These are phyloP conservation scores for Metallyticus violacea DNA, from an alignment of 2,888 invertebrate genomes.

Conservation along the genomic window DNA sequence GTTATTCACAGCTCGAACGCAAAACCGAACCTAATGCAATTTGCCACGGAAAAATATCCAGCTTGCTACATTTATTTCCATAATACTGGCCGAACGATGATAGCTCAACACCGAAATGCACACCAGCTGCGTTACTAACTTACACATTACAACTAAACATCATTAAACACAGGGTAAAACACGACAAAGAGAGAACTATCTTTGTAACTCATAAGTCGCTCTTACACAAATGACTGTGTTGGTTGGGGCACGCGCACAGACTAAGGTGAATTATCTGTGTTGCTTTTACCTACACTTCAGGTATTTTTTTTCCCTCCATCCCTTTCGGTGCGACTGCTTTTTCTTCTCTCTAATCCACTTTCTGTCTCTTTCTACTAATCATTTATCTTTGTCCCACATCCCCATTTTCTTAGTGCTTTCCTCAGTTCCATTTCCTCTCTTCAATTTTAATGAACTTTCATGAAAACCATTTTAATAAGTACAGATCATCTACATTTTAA, in stretches of 20 bases:
- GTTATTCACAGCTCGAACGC: background rate
- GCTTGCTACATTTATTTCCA: background rate
- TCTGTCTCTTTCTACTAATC: background rate
- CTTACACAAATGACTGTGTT: background rate
- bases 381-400: background rate
- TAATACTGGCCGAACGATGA: background rate
- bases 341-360: background rate
- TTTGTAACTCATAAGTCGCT: background rate
- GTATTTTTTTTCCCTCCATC: conserved; percentile 1
- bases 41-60: background rate
- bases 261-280: conserved; percentile 14
- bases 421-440: background rate
- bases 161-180: background rate
- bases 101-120: background rate
- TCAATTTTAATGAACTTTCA: background rate
- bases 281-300: conserved; percentile 18
- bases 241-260: conserved; percentile 7
- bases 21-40: background rate
- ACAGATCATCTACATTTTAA: background rate
- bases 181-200: background rate
- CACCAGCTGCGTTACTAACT: background rate
- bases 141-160: background rate
- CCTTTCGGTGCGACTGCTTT: background rate
- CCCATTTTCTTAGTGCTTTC: background rate
- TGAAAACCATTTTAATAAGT: background rate